phyloP scores from a whole-genome alignment of 23 tunicate species.

The Trididemnum clinides region DNA sequence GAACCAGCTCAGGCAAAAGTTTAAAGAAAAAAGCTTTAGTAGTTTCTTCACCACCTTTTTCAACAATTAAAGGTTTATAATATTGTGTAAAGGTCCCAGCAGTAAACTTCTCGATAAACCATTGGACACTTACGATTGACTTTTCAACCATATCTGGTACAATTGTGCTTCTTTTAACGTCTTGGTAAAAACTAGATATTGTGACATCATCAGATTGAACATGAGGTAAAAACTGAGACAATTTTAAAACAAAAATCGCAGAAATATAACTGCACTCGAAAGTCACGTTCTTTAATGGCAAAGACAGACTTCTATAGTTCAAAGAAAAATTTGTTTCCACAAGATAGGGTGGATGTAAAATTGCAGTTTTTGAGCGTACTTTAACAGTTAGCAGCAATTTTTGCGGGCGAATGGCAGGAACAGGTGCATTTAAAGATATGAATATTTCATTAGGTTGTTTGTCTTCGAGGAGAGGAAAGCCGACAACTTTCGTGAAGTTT shows the following conservation, averaged over 20 bases:
- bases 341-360: not conserved
- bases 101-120: conserved; percentile 20
- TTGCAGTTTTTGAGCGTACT: not conserved
- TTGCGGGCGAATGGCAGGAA: too few species aligned
- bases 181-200: not conserved
- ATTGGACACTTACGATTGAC: not conserved
- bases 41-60: not conserved
- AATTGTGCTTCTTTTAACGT: not conserved
- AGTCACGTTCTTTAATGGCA: too few species aligned
- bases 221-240: not conserved
- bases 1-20: not conserved
- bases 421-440: not conserved
- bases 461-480: not conserved
- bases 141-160: too few species aligned
- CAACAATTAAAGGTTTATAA: not conserved
- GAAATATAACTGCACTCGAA: not conserved
- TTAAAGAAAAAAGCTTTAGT: not conserved
- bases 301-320: not conserved
- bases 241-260: not conserved
- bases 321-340: conserved; percentile 1
- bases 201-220: not conserved
- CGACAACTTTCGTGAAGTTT: not conserved
- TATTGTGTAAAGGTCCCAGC: not conserved
- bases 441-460: not conserved
- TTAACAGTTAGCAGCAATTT: not conserved